Conservation (phyloP, 2,888 invertebrate genomes). For the Penaeus monodon region DNA sequence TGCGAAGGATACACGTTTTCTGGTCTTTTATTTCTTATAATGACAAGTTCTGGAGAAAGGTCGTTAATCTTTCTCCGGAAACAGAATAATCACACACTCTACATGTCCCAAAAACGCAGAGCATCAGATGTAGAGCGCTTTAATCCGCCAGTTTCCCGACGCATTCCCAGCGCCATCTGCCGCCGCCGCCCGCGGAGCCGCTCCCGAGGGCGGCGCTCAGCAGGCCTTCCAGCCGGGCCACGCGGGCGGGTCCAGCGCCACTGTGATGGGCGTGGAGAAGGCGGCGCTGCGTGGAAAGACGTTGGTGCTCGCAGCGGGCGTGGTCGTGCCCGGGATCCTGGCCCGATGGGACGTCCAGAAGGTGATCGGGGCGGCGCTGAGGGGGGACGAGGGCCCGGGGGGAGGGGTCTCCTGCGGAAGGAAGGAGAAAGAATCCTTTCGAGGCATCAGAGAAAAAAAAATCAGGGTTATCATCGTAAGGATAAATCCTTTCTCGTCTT, state of each 20-base stretch:
- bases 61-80: too few relatives aligned
- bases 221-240: constrained; percentile 32
- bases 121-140: too few relatives aligned
- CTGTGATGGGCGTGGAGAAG: constrained; percentile 31
- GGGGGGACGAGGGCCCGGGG: neutral
- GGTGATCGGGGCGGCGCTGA: constrained; percentile 10
- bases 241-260: constrained; percentile 35
- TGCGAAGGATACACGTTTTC: too few relatives aligned
- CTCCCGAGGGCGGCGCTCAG: neutral
- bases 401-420: neutral
- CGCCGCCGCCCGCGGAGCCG: neutral
- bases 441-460: too few relatives aligned
- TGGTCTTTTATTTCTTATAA: too few relatives aligned
- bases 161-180: neutral
- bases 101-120: too few relatives aligned
- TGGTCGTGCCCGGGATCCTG: constrained; percentile 11
- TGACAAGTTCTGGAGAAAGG: too few relatives aligned
- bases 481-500: too few relatives aligned
- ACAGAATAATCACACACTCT: too few relatives aligned
- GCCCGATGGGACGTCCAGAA: constrained; percentile 39
- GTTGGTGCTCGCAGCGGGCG: neutral
- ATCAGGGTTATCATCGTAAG: too few relatives aligned
- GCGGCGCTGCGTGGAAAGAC: constrained; percentile 20
- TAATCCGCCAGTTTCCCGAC: too few relatives aligned
- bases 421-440: too few relatives aligned